Evolutionary conservation across 2,113 vertebrate species (phyloP).

Genomic region (Argyrosomus japonicus): DNA sequence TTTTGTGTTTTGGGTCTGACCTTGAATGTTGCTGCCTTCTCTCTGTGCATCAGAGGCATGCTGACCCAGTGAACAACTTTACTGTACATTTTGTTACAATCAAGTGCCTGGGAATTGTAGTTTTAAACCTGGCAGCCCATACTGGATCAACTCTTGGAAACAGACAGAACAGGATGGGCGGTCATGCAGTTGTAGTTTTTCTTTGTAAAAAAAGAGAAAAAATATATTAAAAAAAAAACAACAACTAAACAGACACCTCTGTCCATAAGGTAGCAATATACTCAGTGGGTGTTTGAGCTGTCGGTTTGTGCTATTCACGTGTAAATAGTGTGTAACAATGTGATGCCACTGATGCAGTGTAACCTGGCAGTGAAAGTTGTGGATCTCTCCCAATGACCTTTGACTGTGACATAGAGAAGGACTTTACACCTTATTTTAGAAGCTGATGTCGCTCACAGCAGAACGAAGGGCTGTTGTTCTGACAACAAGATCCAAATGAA

Average conservation of each 20-base stretch:
- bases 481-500: conserved; percentile 50
- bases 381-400: conserved; percentile 80
- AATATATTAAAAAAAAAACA: not conserved
- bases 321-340: conserved; percentile 59
- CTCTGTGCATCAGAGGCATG: conserved; percentile 68
- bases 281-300: conserved; percentile 50
- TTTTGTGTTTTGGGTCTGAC: conserved; percentile 61
- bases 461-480: conserved; percentile 61
- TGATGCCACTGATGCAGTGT: conserved; percentile 45
- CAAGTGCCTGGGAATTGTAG: conserved; percentile 84
- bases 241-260: conserved; percentile 52
- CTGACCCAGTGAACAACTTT: conserved; percentile 70
- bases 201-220: conserved; percentile 56
- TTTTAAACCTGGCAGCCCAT: conserved; percentile 58
- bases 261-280: conserved; percentile 75
- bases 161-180: conserved; percentile 16
- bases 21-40: conserved; percentile 75
- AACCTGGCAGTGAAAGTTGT: conserved; percentile 55
- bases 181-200: conserved; percentile 42
- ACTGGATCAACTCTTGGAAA: conserved; percentile 27
- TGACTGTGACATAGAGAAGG: conserved; percentile 83
- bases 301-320: conserved; percentile 50
- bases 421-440: conserved; percentile 74
- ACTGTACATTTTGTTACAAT: conserved; percentile 78
- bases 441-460: conserved; percentile 54